phyloP scores from a whole-genome alignment of 2,797 vertebrate species.

The Danio jaintianensis region DNA sequence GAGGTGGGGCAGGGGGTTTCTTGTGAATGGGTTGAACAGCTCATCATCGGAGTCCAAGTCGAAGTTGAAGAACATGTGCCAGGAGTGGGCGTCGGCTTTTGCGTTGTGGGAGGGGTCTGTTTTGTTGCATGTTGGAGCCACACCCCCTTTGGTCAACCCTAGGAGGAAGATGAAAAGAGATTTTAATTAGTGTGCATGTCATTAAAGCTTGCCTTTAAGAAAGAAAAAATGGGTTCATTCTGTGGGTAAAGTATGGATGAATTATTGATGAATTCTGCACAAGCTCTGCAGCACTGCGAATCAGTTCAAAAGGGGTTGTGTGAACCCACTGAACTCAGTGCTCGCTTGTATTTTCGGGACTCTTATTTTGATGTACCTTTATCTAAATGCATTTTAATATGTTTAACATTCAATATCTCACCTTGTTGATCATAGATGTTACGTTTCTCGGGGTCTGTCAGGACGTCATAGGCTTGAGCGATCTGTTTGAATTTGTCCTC shows the following conservation, averaged over 20 bases:
- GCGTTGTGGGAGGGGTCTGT: constrained; percentile 86
- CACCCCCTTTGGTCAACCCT: constrained; percentile 56
- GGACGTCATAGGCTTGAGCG: constrained; percentile 91
- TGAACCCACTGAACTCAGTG: constrained; percentile 29
- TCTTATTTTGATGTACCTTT: too few species aligned
- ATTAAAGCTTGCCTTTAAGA: not conserved
- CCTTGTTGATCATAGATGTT: constrained; percentile 93
- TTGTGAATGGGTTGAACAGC: constrained; percentile 88
- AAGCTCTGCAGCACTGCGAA: constrained; percentile 45
- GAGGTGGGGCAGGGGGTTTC: constrained; percentile 80
- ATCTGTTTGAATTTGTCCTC: constrained; percentile 84
- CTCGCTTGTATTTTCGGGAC: not conserved
- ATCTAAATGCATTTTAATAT: too few species aligned
- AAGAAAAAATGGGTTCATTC: not conserved
- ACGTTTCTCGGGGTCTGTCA: constrained; percentile 92
- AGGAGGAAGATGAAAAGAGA: not conserved
- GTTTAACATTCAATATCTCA: constrained; percentile 68
- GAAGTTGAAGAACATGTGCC: constrained; percentile 90
- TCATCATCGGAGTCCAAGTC: constrained; percentile 85
- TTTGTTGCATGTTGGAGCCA: constrained; percentile 54
- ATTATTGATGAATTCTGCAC: constrained; percentile 64
- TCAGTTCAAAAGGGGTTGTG: not conserved
- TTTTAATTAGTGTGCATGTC: not conserved
- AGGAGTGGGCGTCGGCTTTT: constrained; percentile 86
- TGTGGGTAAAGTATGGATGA: constrained; percentile 51